A percentile compares a stretch with the other conserved stretches of the same genome.
Conservation (phyloP, 30 jellyfish, hydroid and myxozoan genomes). For the Hydra vulgaris region DNA sequence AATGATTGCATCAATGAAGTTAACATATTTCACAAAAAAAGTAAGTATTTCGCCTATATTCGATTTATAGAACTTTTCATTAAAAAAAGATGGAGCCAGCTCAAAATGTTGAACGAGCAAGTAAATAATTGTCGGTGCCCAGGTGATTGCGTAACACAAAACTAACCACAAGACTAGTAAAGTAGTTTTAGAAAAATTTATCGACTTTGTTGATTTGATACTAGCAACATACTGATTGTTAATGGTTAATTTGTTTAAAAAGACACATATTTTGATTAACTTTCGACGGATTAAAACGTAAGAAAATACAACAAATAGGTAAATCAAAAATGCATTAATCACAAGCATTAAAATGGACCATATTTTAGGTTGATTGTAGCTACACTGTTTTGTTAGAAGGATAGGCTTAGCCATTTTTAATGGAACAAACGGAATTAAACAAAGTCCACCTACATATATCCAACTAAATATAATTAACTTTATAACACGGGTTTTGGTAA, state of each 20-base stretch:
- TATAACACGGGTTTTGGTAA: not conserved
- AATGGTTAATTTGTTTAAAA: not conserved
- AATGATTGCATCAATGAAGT: slow-evolving; percentile 21
- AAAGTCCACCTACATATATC: slow-evolving; percentile 12
- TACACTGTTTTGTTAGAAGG: not conserved
- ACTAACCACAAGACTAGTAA: slow-evolving; percentile 2
- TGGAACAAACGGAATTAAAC: slow-evolving; percentile 21
- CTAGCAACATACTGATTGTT: too few species aligned
- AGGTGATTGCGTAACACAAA: not conserved
- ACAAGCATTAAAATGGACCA: slow-evolving; percentile 28
- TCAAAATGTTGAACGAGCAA: not conserved
- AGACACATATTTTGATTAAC: not conserved
- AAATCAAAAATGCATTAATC: slow-evolving; percentile 14
- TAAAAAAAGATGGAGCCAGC: not conserved
- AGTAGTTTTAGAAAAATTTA: slow-evolving; percentile 1
- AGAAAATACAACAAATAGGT: not conserved
- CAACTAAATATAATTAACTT: slow-evolving; percentile 6
- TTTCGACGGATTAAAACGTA: not conserved
- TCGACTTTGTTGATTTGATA: not conserved
- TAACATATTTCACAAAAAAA: slow-evolving; percentile 14
- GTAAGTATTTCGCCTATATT: slow-evolving; percentile 3
- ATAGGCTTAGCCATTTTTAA: not conserved
- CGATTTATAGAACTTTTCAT: not conserved
- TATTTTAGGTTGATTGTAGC: slow-evolving; percentile 16
- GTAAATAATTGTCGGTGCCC: slow-evolving; percentile 38